A percentile compares a stretch with the other conserved stretches of the same genome.
Conservation (phyloP, 2,113 vertebrate genomes). For the Micronycteris hirsuta region DNA sequence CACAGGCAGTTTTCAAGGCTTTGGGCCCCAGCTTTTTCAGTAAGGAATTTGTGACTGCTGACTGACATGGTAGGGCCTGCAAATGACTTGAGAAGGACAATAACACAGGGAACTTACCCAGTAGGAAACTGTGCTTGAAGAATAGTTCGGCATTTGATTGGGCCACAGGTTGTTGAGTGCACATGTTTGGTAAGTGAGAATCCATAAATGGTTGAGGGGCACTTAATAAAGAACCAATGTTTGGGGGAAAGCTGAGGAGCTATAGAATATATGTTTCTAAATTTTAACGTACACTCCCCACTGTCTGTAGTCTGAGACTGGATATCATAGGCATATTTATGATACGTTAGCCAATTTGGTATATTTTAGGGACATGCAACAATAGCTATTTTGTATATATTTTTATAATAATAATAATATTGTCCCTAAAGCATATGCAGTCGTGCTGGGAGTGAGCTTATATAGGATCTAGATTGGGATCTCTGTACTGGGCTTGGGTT, state of each 20-base stretch:
- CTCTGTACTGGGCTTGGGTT: neutral
- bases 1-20: neutral
- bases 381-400: neutral
- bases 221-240: neutral
- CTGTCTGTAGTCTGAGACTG: neutral
- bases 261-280: neutral
- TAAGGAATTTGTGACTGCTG: neutral
- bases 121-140: neutral
- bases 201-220: neutral
- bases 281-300: neutral
- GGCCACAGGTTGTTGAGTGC: neutral
- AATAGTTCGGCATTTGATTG: neutral
- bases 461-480: neutral
- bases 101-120: neutral
- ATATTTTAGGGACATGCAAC: neutral
- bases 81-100: neutral
- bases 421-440: neutral
- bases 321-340: neutral
- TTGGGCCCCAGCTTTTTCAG: neutral
- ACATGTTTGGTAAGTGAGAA: neutral
- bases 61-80: neutral
- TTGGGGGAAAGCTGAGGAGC: neutral
- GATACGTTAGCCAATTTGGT: neutral
- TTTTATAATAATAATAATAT: neutral
- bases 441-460: neutral